A percentile compares a stretch with the other conserved stretches of the same genome.
Evolutionary conservation across 2,888 invertebrate species (phyloP).

Genomic region (Coleophora deauratella): DNA sequence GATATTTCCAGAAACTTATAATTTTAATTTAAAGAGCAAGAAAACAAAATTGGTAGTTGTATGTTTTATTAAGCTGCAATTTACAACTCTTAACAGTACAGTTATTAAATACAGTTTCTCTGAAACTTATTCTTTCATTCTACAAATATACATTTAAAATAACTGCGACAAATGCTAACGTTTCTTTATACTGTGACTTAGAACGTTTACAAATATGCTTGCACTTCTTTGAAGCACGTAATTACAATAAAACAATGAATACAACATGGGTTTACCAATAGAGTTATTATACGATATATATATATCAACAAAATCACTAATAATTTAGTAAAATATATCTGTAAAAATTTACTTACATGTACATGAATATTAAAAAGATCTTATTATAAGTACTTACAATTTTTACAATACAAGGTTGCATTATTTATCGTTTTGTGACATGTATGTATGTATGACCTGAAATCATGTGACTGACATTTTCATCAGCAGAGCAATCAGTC

Average conservation of each 20-base stretch:
- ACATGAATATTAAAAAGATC: slow-evolving; percentile 24
- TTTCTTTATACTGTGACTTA: slow-evolving; percentile 23
- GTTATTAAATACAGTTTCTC: slow-evolving; percentile 52
- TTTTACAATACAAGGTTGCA: slow-evolving; percentile 14
- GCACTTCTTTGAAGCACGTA: slow-evolving; percentile 52
- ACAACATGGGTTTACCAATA: slow-evolving; percentile 16
- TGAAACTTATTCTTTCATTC: slow-evolving; percentile 49
- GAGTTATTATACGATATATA: slow-evolving; percentile 24
- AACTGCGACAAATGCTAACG: slow-evolving; percentile 28
- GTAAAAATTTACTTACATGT: slow-evolving; percentile 34
- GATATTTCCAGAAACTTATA: too few relatives aligned
- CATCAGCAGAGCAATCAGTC: slow-evolving; percentile 61
- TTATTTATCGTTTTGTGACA: slow-evolving; percentile 4
- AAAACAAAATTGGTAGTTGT: slow-evolving; percentile 31
- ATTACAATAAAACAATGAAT: slow-evolving; percentile 24
- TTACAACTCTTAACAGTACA: slow-evolving; percentile 66
- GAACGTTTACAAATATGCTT: slow-evolving; percentile 18
- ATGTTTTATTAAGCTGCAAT: slow-evolving; percentile 62
- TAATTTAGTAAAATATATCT: slow-evolving; percentile 44
- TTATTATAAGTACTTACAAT: slow-evolving; percentile 6
- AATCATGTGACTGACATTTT: slow-evolving; percentile 21
- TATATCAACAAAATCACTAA: slow-evolving; percentile 20
- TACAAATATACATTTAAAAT: slow-evolving; percentile 43
- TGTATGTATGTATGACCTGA: too few relatives aligned
- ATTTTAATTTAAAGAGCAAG: not conserved